Conservation (phyloP, 1,140 invertebrate genomes). For the Streblospio benedicti region DNA sequence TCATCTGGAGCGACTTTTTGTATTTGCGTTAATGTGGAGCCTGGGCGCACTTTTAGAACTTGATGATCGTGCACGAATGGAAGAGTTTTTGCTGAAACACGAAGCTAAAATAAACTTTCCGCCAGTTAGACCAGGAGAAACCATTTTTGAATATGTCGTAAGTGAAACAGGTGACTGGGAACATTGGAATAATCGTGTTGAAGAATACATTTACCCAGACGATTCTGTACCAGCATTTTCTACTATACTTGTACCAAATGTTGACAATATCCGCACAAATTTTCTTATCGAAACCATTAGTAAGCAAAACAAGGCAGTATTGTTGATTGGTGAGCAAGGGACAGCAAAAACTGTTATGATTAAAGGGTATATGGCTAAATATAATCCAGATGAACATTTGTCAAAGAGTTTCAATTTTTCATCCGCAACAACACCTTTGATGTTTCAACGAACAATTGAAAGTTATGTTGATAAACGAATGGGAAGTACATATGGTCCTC, state of each 20-base stretch:
- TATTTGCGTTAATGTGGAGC: slow-evolving; percentile 52
- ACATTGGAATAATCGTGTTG: slow-evolving; percentile 74
- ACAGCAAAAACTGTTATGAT: slow-evolving; percentile 95
- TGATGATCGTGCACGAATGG: slow-evolving; percentile 64
- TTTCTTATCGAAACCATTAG: slow-evolving; percentile 81
- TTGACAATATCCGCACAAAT: slow-evolving; percentile 86
- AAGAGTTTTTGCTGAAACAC: slow-evolving; percentile 64
- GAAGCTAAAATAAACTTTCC: slow-evolving; percentile 61
- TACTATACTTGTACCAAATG: slow-evolving; percentile 82
- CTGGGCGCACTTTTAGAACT: slow-evolving; percentile 81
- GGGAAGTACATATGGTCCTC: slow-evolving; percentile 86
- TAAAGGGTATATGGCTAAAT: slow-evolving; percentile 85
- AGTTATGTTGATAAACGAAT: slow-evolving; percentile 92
- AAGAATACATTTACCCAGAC: slow-evolving; percentile 77
- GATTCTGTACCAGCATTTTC: slow-evolving; percentile 77
- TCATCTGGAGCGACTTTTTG: slow-evolving; percentile 38
- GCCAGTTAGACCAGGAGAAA: slow-evolving; percentile 52
- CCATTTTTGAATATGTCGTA: slow-evolving; percentile 82
- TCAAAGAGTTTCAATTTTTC: slow-evolving; percentile 87
- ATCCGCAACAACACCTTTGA: slow-evolving; percentile 83
- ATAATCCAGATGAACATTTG: slow-evolving; percentile 77
- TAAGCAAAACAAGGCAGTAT: slow-evolving; percentile 71
- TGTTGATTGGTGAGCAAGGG: slow-evolving; percentile 87
- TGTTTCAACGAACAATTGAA: slow-evolving; percentile 92
- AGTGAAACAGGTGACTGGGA: slow-evolving; percentile 69